A percentile compares a stretch with the other conserved stretches of the same genome.
Evolutionary conservation across 2,113 vertebrate genomes (phyloP).

Genomic region (rabbit (Oryctolagus cuniculus)): DNA sequence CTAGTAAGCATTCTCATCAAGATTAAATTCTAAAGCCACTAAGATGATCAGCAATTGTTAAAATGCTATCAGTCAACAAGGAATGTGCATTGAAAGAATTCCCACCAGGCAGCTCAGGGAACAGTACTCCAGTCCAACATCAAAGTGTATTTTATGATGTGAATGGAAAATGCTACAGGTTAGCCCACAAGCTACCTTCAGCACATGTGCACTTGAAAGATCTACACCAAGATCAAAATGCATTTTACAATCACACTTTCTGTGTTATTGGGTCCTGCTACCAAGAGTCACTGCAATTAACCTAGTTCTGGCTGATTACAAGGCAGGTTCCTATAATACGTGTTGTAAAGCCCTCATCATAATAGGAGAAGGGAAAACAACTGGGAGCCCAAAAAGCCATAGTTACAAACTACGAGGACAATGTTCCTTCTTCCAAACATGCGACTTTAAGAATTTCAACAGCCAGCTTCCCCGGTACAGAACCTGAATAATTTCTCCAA

Average conservation of each 20-base stretch:
- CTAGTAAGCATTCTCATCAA: slow-evolving; percentile 27
- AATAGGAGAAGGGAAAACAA: slow-evolving; percentile 53
- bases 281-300: slow-evolving; percentile 84
- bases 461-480: not conserved
- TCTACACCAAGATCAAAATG: slow-evolving; percentile 76
- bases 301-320: slow-evolving; percentile 77
- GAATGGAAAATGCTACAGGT: slow-evolving; percentile 4
- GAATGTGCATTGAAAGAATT: slow-evolving; percentile 31
- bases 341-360: slow-evolving; percentile 66
- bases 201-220: slow-evolving; percentile 71
- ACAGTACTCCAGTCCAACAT: slow-evolving; percentile 20
- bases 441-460: slow-evolving; percentile 9
- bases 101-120: slow-evolving; percentile 47
- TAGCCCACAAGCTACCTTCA: slow-evolving; percentile 25
- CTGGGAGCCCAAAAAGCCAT: slow-evolving; percentile 13
- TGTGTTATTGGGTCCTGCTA: slow-evolving; percentile 73
- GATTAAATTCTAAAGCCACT: slow-evolving; percentile 52
- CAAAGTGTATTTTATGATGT: slow-evolving; percentile 36
- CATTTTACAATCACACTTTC: slow-evolving; percentile 74
- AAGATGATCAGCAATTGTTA: slow-evolving; percentile 41
- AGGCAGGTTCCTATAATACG: slow-evolving; percentile 76
- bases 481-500: slow-evolving; percentile 36
- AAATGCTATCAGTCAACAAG: not conserved
- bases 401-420: slow-evolving; percentile 29
- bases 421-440: slow-evolving; percentile 41